Percentiles rank a stretch among this genome's conserved stretches.
Conservation (phyloP, 1,140 invertebrate genomes). For the Philaenus spumarius region DNA sequence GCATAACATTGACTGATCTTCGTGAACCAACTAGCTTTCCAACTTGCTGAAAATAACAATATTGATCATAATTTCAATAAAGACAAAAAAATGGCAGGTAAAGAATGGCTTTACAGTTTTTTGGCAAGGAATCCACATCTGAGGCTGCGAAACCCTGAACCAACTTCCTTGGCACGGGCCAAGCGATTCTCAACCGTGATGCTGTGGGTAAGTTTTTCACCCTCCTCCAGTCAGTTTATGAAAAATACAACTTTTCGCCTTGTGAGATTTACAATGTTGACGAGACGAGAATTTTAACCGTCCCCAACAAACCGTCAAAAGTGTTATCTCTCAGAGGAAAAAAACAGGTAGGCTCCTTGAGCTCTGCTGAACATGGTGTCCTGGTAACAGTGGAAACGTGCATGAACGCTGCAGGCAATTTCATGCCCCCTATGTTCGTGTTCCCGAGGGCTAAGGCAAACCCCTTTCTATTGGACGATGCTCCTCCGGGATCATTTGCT, state of each 20-base stretch:
- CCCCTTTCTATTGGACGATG: conserved; percentile 31
- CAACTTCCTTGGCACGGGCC: no score
- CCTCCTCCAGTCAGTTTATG: conserved; percentile 25
- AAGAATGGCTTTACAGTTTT: no score
- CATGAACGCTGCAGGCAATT: conserved; percentile 35
- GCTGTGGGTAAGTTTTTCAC: conserved; percentile 36
- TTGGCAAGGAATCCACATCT: no score
- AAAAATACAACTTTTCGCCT: conserved; percentile 19
- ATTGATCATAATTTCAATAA: no score
- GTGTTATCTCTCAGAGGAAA: conserved; percentile 33
- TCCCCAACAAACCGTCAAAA: conserved; percentile 26
- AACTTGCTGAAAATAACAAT: no score
- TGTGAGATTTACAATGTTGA: conserved; percentile 36
- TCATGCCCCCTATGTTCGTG: conserved; percentile 36
- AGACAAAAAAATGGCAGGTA: no score
- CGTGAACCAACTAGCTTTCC: no score
- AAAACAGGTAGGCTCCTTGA: conserved; percentile 30
- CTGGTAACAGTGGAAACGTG: conserved; percentile 26
- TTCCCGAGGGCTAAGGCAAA: no score
- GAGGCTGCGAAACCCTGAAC: no score
- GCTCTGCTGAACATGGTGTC: conserved; percentile 30
- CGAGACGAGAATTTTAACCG: conserved; percentile 37
- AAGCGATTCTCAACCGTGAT: no score
- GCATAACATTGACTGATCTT: no score
- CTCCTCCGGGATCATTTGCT: conserved; percentile 31